Evolutionary conservation across 2,888 invertebrate genomes (phyloP).

Genomic region (Cyaniris semiargus): DNA sequence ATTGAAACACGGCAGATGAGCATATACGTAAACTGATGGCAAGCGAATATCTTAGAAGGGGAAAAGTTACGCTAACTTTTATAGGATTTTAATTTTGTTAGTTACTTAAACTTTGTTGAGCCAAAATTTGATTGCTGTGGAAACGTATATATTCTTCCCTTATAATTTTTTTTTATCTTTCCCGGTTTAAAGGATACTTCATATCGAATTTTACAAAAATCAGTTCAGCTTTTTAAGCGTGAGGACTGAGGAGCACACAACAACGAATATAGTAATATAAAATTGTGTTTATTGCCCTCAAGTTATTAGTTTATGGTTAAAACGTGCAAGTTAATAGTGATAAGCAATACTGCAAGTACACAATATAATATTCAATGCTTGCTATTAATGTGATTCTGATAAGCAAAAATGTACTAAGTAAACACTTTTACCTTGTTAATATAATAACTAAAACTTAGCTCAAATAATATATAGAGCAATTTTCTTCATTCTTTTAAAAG

Average conservation of each 20-base stretch:
- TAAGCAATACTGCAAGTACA: background rate
- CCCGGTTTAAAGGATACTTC: too few relatives aligned
- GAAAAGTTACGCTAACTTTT: too few relatives aligned
- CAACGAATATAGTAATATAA: background rate
- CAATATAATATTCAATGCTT: background rate
- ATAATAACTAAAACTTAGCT: background rate
- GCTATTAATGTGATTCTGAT: slow-evolving; percentile 10
- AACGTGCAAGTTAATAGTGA: slow-evolving; percentile 12
- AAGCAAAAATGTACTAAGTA: background rate
- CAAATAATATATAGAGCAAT: background rate
- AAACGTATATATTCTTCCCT: too few relatives aligned
- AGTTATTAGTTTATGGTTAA: background rate
- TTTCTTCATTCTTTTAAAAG: background rate
- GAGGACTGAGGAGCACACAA: background rate
- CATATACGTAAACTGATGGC: background rate
- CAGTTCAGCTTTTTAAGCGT: too few relatives aligned
- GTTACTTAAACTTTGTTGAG: too few relatives aligned
- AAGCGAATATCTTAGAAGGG: background rate
- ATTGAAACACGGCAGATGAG: background rate
- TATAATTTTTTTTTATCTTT: too few relatives aligned
- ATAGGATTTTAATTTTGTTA: too few relatives aligned
- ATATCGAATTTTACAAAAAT: too few relatives aligned
- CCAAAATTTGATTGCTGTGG: too few relatives aligned
- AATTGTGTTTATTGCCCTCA: background rate
- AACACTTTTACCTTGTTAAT: too few relatives aligned